Percentiles rank a stretch among this genome's conserved stretches.
phyloP scores from a whole-genome alignment of 2,113 vertebrate species.

The Prochilodus magdalenae region DNA sequence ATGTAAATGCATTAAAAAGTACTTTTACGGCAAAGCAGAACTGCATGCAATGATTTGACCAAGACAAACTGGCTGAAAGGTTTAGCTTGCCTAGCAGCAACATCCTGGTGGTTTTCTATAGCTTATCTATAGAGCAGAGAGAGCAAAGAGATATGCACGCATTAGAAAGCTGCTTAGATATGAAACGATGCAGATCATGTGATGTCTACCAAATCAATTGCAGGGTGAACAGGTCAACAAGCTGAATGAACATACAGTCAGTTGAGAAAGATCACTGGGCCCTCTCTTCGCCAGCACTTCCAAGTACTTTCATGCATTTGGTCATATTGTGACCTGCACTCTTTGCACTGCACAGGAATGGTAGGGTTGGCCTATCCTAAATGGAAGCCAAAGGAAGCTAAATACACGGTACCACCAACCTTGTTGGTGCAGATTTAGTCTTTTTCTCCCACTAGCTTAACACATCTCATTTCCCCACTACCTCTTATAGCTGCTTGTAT shows the following conservation, averaged over 20 bases:
- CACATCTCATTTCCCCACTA: not conserved
- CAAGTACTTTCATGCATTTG: no score
- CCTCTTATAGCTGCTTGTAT: not conserved
- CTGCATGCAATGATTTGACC: not conserved
- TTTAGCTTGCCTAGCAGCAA: not conserved
- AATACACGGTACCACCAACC: not conserved
- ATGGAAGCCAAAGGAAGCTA: not conserved
- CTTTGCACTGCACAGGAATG: not conserved
- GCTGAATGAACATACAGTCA: not conserved
- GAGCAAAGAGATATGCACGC: no score
- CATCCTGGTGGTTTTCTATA: not conserved
- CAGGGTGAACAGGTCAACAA: not conserved
- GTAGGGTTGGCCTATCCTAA: not conserved
- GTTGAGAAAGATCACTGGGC: not conserved
- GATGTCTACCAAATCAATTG: not conserved
- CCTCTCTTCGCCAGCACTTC: no score
- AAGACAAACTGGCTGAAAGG: constrained; percentile 1
- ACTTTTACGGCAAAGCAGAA: not conserved
- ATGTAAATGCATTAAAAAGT: constrained; percentile 19
- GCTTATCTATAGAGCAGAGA: no score
- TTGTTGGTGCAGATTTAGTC: not conserved
- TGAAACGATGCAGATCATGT: no score
- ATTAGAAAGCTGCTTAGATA: no score
- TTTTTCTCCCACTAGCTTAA: not conserved
- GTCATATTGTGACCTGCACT: no score